Evolutionary conservation across 2,888 invertebrate genomes (phyloP).

Genomic region (Xiphydria camelus): DNA sequence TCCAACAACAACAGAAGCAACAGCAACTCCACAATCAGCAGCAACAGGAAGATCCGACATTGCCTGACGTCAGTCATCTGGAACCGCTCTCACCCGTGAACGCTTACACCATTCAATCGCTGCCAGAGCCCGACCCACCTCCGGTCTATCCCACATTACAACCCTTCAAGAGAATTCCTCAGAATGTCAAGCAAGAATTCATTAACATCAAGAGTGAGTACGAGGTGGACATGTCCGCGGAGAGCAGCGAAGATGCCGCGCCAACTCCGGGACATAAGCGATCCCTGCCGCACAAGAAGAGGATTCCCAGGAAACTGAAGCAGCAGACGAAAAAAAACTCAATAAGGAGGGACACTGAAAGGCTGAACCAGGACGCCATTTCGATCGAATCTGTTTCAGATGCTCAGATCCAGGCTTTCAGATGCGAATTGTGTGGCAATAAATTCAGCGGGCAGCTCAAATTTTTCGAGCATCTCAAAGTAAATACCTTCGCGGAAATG

Average conservation of each 20-base stretch:
- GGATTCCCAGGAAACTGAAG: constrained; percentile 78
- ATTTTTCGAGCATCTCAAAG: constrained; percentile 84
- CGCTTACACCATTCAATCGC: constrained; percentile 49
- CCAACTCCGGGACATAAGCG: constrained; percentile 62
- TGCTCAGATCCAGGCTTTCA: constrained; percentile 61
- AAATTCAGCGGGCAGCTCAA: constrained; percentile 76
- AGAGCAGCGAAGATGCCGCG: constrained; percentile 57
- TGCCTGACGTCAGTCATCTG: constrained; percentile 48
- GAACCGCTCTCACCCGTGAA: constrained; percentile 47
- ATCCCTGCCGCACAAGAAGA: constrained; percentile 83
- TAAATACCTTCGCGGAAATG: constrained; percentile 57
- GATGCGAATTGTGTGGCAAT: constrained; percentile 80
- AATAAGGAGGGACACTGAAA: constrained; percentile 38
- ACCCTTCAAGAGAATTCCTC: constrained; percentile 43
- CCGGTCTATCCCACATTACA: constrained; percentile 45
- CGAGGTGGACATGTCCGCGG: constrained; percentile 56
- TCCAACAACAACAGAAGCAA: constrained; percentile 65
- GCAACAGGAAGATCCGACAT: constrained; percentile 43
- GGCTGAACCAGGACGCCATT: constrained; percentile 29
- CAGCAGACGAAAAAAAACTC: constrained; percentile 50
- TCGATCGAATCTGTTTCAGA: constrained; percentile 37
- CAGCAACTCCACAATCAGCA: constrained; percentile 50
- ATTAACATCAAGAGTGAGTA: constrained; percentile 56
- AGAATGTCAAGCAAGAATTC: constrained; percentile 50
- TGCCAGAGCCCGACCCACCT: constrained; percentile 42